Evolutionary conservation across 2,797 vertebrate genomes (phyloP), one percentile per base, ranked within the genome.

Genomic region (Hypotaenidia philippensis): DNA sequence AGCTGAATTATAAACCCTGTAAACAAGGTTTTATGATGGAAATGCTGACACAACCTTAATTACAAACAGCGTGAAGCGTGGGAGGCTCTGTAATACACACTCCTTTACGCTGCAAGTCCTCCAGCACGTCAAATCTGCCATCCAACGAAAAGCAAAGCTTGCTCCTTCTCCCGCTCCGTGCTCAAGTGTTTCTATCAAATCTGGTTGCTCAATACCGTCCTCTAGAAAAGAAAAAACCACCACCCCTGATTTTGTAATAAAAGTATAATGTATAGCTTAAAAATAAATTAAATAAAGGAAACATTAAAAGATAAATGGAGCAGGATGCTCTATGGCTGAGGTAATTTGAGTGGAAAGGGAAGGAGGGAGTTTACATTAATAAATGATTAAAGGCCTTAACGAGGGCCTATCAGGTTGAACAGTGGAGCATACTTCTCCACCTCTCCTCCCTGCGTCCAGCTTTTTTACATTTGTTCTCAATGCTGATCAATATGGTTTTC

Each of bases 401-500:
- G 93, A 98, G 97, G 96, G 95, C 97, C 98, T 98, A 98, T 98
- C 97, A 95, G 97, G 98, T 98, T 98, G 98, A 98, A 97, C 93
- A 97, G 97, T 83, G 96, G 96, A 98, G 97, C 97, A 95, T 83
- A 96, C 97, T 97, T 97, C 96, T 89, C 95, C 96, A 91, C 91
- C 85, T 97, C 97, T 95, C 94, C 97, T 97, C 97, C 97, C 97
- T 36, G 7, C 93, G 94, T 66, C 97, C 97, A 98, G 98, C 97
- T 98, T 98, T 98, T 98, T 97, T 87, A 97, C 97, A 98, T 98
- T 98, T 98, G 97, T 97, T 97, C 96, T 97, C 97, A 95, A 94
- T 97, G 98, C 97, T 97, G 98, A 98, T 98, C 98, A 98, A 98
- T 98, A 97, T 98, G 98, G 98, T 98, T 98, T 98, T 98, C 98